Evolutionary conservation across 1,140 invertebrate genomes (phyloP), one percentile per base, ranked within the genome.

Genomic region (Macrobrachium nipponense): DNA sequence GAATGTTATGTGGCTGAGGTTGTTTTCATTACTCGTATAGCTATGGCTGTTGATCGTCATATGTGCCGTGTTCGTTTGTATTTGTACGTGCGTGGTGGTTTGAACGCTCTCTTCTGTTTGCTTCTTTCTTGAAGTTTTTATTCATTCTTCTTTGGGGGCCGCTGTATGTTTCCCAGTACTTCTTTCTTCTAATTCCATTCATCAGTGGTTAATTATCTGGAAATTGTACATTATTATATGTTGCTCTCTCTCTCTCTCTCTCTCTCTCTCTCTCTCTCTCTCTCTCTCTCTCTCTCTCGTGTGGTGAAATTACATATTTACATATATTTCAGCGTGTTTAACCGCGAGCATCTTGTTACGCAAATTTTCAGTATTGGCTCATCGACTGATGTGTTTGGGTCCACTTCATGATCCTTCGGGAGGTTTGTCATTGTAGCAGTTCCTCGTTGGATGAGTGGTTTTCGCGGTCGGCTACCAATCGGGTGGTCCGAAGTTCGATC

Each of bases 201-300:
- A 36, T 36, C 27, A 36, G 1, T 36, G 27, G 27, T 36, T 36
- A 36, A 4, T 36, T 36, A 36, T 4, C 27, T 36, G 27, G 27
- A 36, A 36, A 36, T 36, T 36, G 27, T 36, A 36, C 27, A 36
- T 36, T 36, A 4, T 36, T 36, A 36, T 36, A 36, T 36, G 27
- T 36, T 36, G 27, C 27, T 43, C n/a, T 75, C 59, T 82, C 23
- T 73, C 51, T 82, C 15, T 73, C 68, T 82, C 27, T 59, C 23
- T 59, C 60, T 18, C 59, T 59, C 61, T 58, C 61, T 70, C 61
- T 36, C 17, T 51, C 59, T 44, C 20, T 58, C 14, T 70, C 64
- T 70, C 64, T 18, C 64, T 43, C 61, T 51, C 14, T 43, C 20
- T 43, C 61, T 70, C 18, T 70, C 27, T 18, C 61, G 61, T 51